A percentile compares a stretch with the other conserved stretches of the same genome.
Conservation (phyloP, 2,888 invertebrate species). For the Nemotelus nigrinus region DNA sequence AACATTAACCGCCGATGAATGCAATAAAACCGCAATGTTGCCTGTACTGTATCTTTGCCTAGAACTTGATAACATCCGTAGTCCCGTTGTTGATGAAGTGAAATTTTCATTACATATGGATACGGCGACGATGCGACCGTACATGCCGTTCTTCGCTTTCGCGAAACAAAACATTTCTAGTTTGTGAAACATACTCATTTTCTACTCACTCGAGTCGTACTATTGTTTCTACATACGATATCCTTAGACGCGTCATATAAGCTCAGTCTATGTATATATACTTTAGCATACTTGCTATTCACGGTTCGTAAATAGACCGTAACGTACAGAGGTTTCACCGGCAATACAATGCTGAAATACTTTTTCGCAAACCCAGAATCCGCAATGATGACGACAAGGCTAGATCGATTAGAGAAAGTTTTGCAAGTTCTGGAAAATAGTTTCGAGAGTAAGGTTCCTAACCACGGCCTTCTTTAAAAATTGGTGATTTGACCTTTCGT, state of each 20-base stretch:
- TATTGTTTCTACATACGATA: not conserved
- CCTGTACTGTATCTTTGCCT: not conserved
- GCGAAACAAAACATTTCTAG: slow-evolving; percentile 29
- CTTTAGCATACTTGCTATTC: not conserved
- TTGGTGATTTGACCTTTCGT: no score
- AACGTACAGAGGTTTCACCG: slow-evolving; percentile 3
- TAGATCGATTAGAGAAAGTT: not conserved
- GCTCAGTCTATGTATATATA: no score
- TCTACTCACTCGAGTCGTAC: not conserved
- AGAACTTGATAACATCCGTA: slow-evolving; percentile 8
- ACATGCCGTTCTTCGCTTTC: slow-evolving; percentile 8
- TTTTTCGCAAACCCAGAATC: not conserved
- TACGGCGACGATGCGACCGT: not conserved
- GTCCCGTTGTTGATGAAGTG: slow-evolving; percentile 10
- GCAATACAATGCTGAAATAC: not conserved
- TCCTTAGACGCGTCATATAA: no score
- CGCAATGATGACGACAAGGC: not conserved
- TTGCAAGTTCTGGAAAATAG: not conserved
- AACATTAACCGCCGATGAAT: slow-evolving; percentile 8
- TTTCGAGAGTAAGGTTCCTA: not conserved
- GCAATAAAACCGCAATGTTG: slow-evolving; percentile 8
- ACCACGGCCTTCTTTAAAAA: no score
- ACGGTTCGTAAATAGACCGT: slow-evolving; percentile 13
- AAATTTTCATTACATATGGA: slow-evolving; percentile 26
- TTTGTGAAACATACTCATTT: slow-evolving; percentile 12